A percentile compares a stretch with the other conserved stretches of the same genome.
phyloP scores from a whole-genome alignment of 2,888 invertebrate genomes.

The Lymantria dispar region DNA sequence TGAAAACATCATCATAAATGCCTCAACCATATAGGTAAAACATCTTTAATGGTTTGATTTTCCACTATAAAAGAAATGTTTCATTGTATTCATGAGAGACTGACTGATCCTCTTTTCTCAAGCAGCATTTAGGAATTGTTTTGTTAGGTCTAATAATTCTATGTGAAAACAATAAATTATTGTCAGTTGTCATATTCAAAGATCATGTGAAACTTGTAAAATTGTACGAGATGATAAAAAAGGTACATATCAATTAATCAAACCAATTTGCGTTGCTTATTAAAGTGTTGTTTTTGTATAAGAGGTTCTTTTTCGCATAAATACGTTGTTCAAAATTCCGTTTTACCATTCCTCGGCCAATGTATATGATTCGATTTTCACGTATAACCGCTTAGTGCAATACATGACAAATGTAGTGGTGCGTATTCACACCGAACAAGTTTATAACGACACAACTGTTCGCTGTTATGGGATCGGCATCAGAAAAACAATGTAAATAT shows the following conservation, averaged over 20 bases:
- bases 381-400: conserved; percentile 21
- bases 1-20: conserved; percentile 22
- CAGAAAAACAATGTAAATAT: conserved; percentile 45
- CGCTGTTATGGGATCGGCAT: conserved; percentile 32
- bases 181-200: conserved; percentile 43
- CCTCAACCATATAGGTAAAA: conserved; percentile 51
- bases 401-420: conserved; percentile 50
- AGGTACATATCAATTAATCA: conserved; percentile 72
- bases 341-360: conserved; percentile 38
- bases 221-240: conserved; percentile 49
- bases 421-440: conserved; percentile 24
- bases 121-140: conserved; percentile 76
- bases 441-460: conserved; percentile 15
- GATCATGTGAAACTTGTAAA: conserved; percentile 35
- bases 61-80: conserved; percentile 60
- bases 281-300: conserved; percentile 36
- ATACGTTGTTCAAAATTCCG: conserved; percentile 75
- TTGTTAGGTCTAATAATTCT: conserved; percentile 60
- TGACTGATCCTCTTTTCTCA: conserved; percentile 72
- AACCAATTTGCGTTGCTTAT: conserved; percentile 51
- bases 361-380: conserved; percentile 34
- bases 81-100: conserved; percentile 74
- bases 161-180: conserved; percentile 46
- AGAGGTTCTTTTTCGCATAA: conserved; percentile 78
- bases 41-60: conserved; percentile 64